Percentiles rank a stretch among this genome's conserved stretches.
Conservation (phyloP, 1,140 invertebrate species). For the Papilio aristodemus region DNA sequence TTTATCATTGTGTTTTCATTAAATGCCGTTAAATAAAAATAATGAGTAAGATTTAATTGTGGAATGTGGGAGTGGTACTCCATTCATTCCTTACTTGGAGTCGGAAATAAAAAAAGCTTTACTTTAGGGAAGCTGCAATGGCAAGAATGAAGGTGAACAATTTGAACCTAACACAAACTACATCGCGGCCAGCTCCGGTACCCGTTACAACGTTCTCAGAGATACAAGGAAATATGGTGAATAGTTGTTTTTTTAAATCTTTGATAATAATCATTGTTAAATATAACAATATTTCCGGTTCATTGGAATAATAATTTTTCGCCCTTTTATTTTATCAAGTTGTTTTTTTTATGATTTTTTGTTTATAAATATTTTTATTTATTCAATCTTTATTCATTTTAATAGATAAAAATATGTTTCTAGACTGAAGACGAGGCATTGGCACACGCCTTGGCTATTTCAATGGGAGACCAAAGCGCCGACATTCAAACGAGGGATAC, state of each 20-base stretch:
- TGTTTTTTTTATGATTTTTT: neutral
- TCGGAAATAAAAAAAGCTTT: no score
- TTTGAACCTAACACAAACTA: constrained; percentile 53
- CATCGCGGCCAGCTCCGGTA: constrained; percentile 38
- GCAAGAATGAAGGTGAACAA: constrained; percentile 62
- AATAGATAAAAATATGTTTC: constrained; percentile 36
- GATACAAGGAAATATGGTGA: constrained; percentile 84
- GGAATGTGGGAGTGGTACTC: no score
- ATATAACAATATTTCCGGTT: neutral
- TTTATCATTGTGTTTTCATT: no score
- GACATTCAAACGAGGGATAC: constrained; percentile 41
- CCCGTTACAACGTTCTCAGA: constrained; percentile 64
- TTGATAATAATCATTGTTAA: neutral
- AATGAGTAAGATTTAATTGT: no score
- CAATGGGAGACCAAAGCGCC: constrained; percentile 82
- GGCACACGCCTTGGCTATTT: constrained; percentile 89
- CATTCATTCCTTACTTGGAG: no score
- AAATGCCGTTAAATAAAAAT: no score
- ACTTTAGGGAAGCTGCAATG: constrained; percentile 79
- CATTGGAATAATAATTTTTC: neutral
- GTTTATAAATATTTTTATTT: neutral
- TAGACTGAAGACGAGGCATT: constrained; percentile 93
- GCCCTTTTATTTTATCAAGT: no score
- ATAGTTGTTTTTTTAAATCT: constrained; percentile 33
- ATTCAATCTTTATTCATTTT: constrained; percentile 14